Evolutionary conservation across 2,888 invertebrate genomes (phyloP), one percentile per base, ranked within the genome.

Genomic region (Plusia festucae): DNA sequence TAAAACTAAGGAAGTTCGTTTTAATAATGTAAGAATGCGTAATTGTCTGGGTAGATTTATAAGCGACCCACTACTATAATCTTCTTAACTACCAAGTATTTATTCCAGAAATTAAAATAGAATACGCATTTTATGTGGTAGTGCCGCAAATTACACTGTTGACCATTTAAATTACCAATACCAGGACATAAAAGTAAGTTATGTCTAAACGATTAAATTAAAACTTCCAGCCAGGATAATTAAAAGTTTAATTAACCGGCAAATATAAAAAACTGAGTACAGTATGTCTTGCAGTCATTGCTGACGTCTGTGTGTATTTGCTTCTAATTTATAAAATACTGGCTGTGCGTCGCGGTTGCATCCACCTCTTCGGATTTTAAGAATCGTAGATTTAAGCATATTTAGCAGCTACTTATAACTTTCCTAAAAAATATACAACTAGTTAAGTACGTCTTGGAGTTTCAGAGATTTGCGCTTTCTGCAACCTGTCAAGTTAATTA

Each of bases 261-360:
- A 54, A 13, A n/a, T 30, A 32, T 59, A 62, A 67, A 68, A 65
- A 44, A 18, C 53, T 53, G 61, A 51, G 56, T 53, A 75, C 59
- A 20, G 53, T 13, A 59, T 30, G n/a, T 13, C 61, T 65, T 51
- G 53, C 56, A 57, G 56, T 59, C 62, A 49, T n/a, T 30, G 30
- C 46, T 32, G 49, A 51, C 59, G n/a, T 22, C 52, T 15, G 22
- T 61, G 49, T 34, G 20, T 65, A 46, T 53, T 51, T 60, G 20
- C 4, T 32, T 63, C 30, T 52, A 18, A 40, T 54, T 53, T 53
- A 30, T 59, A 30, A 22, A 20, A 61, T 15, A 70, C 61, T 59
- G 30, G 24, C 20, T 5, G 32, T 16, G 30, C 40, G n/a, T 0
- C n/a, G 2, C 40, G 40, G 40, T n/a, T n/a, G 15, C 6, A 40